Conservation (phyloP, 2,113 vertebrate species). For the Crotalus tigris region DNA sequence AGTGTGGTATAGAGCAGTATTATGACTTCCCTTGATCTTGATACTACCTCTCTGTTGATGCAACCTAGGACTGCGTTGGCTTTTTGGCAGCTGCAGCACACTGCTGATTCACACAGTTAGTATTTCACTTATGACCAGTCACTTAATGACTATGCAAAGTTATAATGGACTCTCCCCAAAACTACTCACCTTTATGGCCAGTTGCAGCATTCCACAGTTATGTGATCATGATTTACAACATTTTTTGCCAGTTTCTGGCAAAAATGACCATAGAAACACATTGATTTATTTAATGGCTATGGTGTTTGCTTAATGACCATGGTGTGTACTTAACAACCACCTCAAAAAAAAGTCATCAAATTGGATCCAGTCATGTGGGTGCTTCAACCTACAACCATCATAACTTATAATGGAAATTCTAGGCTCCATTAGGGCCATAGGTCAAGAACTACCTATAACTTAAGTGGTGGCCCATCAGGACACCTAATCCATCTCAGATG, state of each 20-base stretch:
- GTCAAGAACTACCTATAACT: background rate
- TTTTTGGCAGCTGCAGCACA: background rate
- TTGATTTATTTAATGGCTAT: background rate
- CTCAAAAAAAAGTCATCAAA: background rate
- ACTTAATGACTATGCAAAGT: background rate
- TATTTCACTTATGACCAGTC: background rate
- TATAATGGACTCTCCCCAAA: background rate
- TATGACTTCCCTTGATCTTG: background rate
- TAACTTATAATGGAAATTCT: background rate
- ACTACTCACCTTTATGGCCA: background rate
- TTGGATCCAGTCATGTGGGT: background rate
- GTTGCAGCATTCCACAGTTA: no score
- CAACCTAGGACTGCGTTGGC: background rate
- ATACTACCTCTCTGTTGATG: background rate
- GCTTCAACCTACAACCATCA: background rate
- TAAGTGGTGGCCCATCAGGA: background rate
- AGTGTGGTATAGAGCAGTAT: background rate
- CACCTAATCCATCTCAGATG: background rate
- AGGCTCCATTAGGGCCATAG: background rate
- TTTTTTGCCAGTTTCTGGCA: background rate
- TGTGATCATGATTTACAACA: background rate
- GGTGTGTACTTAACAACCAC: background rate
- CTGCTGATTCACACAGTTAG: background rate
- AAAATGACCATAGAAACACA: background rate
- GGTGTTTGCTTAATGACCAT: background rate